Evolutionary conservation across 2,888 invertebrate species (phyloP), one percentile per base, ranked within the genome.

Genomic region (Tortrix viridana): DNA sequence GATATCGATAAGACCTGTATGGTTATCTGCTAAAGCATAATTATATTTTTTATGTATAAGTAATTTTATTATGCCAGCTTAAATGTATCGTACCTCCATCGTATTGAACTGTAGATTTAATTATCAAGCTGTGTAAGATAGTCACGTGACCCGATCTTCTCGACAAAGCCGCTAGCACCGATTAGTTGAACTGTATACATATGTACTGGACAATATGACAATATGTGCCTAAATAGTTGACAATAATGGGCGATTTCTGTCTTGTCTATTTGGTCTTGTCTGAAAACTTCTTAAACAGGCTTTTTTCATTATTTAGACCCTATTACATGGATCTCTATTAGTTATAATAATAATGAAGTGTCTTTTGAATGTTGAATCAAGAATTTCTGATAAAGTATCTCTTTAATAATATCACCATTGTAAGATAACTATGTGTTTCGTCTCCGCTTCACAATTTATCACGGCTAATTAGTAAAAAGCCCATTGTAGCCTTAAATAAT

Each of bases 211-310:
- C 63, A 63, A 63, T 63, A 63, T 47, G 43, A 53, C 41, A 58
- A 47, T 22, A 47, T 57, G 63, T 63, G 57, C 62, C 62, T 63
- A 52, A 56, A 38, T 41, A 56, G 18, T 57, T 52, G 62, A 52
- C 57, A 48, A 63, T 63, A 63, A 53, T 32, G 43, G 53, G 26
- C 14, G 14, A 41, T 53, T 32, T 22, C 16, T 50, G 5, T 53
- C n/a, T 46, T 18, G 14, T 46, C 7, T 32, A 7, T 46, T 20
- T 44, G 16, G 19, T 26, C 3, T n/a, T 7, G 22, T 38, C 59
- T 3, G 12, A 32, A 7, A 32, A 41, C 43, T 37, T 14, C n/a
- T 38, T 18, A 14, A 38, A 49, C 26, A 32, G 26, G 41, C 26
- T 41, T 57, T 16, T 20, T 50, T 37, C 14, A 50, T 44, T 55